Base-by-base conservation (phyloP, 2,797 vertebrate genomes). In the Clarias platycephalus region DNA sequence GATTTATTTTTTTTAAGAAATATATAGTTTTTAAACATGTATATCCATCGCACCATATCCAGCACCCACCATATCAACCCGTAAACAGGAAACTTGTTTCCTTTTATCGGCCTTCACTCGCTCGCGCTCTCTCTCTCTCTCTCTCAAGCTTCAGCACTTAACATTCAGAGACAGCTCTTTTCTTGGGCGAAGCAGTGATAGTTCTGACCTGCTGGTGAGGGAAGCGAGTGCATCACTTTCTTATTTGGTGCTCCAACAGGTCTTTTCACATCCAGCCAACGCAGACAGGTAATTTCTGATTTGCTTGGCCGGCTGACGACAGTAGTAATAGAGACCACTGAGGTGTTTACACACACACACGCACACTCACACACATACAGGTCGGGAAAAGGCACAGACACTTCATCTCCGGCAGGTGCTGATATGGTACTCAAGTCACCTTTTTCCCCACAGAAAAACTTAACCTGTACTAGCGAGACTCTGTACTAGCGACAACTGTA, bases 201-300 rank as follows among this genome's bases (percentile, higher is more conserved):
- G 93, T 93, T 91, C 91, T 93, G 92, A 93, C 90, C 93, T 92
- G 91, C 90, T 92, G 92, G 90, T 90, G 87, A 90, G 86, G 89
- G 89, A 80, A 83, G 63, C 83, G 88, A 18, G 82, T 78, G 86
- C 86, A 86, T 90, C 88, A 85, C 83, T 91, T 92, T 92, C 91
- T 93, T 93, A 94, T 94, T 92, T 94, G 94, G 93, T 93, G 93
- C 93, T 93, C 88, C 89, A 92, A 91, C 93, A 94, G 94, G 90
- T 93, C 93, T 92, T 92, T 93, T 93, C 93, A 92, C 93, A 88
- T 92, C 92, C 90, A 87, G 92, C 89, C 90, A 89, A 93, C 89
- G 93, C 91, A 90, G 93, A 94, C 94, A 91, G 93, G 93, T 94
- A 92, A 95, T 93, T 92, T 91, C 91, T 93, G 89, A 93, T 95